Percentiles rank a stretch among this genome's conserved stretches.
These are phyloP conservation scores for Calameuta pallipes DNA, from an alignment of 2,888 invertebrate species.

Conservation along the genomic window DNA sequence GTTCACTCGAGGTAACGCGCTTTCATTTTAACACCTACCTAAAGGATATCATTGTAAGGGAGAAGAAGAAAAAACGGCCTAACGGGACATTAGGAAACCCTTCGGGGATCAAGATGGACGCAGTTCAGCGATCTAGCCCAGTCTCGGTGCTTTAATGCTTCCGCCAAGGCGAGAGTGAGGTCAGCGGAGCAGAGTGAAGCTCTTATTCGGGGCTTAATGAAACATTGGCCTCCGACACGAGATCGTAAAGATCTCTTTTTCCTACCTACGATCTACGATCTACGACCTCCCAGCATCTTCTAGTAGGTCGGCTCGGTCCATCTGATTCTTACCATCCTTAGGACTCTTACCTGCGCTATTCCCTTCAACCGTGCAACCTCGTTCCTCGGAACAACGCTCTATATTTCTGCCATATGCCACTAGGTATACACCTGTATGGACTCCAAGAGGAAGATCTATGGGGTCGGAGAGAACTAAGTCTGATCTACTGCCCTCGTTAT, in stretches of 20 bases:
- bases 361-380: not conserved
- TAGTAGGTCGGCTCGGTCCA: not conserved
- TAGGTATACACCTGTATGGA: conserved; percentile 12
- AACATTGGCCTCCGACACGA: conserved; percentile 29
- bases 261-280: not conserved
- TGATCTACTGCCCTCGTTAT: conserved; percentile 41
- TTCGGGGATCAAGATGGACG: conserved; percentile 8
- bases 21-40: not conserved
- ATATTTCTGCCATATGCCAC: conserved; percentile 18
- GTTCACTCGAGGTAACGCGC: not conserved
- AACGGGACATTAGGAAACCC: conserved; percentile 12
- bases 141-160: not conserved
- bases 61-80: not conserved
- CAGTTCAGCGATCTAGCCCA: not conserved
- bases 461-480: conserved; percentile 23
- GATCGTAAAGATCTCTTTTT: conserved; percentile 25
- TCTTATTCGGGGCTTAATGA: conserved; percentile 26
- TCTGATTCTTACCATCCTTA: conserved; percentile 7
- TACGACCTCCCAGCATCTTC: not conserved
- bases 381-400: conserved; percentile 7
- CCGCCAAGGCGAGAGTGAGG: conserved; percentile 3
- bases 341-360: not conserved
- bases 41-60: not conserved
- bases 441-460: conserved; percentile 25
- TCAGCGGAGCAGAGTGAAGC: not conserved